phyloP scores from a whole-genome alignment of 2,113 vertebrate species.

The Malaclemys terrapin region DNA sequence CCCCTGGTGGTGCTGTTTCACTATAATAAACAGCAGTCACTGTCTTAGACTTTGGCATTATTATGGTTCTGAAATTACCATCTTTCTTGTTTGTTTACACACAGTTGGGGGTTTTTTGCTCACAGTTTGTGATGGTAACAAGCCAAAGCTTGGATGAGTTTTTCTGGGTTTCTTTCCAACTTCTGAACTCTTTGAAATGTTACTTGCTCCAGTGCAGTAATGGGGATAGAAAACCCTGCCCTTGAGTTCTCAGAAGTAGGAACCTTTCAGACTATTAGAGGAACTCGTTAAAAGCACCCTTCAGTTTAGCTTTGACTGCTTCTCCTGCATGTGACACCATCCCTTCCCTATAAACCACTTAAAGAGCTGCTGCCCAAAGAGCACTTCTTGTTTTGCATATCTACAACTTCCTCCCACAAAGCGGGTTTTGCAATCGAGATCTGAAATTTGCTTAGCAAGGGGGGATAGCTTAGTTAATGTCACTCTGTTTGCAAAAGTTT shows the following conservation, averaged over 20 bases:
- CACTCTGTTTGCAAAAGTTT: not conserved
- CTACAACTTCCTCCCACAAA: not conserved
- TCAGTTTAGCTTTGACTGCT: not conserved
- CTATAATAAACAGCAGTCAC: not conserved
- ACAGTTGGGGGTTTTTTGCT: not conserved
- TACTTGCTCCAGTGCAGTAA: not conserved
- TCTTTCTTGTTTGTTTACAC: not conserved
- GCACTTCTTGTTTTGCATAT: not conserved
- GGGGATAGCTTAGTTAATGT: not conserved
- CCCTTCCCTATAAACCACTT: not conserved
- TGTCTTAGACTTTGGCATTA: not conserved
- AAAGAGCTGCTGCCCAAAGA: not conserved
- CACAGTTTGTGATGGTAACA: not conserved
- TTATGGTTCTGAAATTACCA: not conserved
- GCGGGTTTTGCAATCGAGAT: not conserved
- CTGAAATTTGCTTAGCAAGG: not conserved
- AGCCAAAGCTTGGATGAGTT: not conserved
- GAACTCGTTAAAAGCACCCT: not conserved
- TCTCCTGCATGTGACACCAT: accelerated
- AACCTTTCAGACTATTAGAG: not conserved
- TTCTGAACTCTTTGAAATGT: not conserved
- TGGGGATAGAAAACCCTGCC: not conserved
- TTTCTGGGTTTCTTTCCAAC: not conserved
- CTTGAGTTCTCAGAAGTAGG: not conserved
- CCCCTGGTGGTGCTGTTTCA: not conserved